These are phyloP conservation scores for Procambarus virginalis DNA, from an alignment of 1,140 invertebrate species.

Conservation along the genomic window DNA sequence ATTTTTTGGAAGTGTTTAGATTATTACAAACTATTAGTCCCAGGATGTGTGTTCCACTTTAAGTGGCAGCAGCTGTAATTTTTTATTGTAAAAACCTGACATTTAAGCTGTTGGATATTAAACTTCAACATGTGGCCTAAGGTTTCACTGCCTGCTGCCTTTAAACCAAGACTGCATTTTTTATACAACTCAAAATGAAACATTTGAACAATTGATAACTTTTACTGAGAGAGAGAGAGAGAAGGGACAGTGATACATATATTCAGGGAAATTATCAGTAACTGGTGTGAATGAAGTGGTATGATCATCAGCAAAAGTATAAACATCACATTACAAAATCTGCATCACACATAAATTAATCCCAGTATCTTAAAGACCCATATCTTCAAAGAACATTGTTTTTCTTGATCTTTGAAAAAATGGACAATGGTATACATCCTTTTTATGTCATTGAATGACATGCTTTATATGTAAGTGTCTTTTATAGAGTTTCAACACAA, in stretches of 20 bases:
- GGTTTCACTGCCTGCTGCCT: not conserved
- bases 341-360: not conserved
- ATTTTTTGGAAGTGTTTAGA: not conserved
- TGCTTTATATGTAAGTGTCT: conserved; percentile 8
- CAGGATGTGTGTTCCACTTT: not conserved
- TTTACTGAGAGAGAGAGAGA: not conserved
- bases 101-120: not conserved
- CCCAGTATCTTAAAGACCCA: not conserved
- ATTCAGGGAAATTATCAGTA: not conserved
- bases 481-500: conserved; percentile 7
- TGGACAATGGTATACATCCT: not conserved
- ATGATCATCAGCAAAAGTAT: not conserved
- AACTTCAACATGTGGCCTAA: not conserved
- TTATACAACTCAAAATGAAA: not conserved
- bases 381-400: not conserved
- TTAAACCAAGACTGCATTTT: not conserved
- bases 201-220: not conserved
- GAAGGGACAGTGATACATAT: not conserved
- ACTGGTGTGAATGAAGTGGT: not conserved
- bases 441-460: not conserved
- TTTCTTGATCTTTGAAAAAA: not conserved
- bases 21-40: not conserved
- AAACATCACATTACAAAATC: not conserved
- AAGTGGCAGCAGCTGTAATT: not conserved
- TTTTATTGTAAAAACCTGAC: not conserved